Conservation (phyloP, 2,113 vertebrate genomes). For the Xyrauchen texanus region DNA sequence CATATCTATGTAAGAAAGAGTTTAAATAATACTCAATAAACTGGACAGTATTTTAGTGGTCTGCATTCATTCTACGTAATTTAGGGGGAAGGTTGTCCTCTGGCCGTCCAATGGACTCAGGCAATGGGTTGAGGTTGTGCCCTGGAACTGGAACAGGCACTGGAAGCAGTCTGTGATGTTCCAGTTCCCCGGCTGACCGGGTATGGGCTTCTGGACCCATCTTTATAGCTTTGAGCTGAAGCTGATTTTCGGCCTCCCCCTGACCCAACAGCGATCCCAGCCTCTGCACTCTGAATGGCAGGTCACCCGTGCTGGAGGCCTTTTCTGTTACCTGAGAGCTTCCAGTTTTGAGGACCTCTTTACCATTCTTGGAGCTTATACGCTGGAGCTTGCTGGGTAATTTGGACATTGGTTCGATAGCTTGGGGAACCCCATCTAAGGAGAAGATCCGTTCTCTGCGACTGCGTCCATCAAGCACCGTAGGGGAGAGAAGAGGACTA, state of each 20-base stretch:
- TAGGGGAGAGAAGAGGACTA: slow-evolving; percentile 60
- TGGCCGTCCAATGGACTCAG: slow-evolving; percentile 56
- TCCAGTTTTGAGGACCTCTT: slow-evolving; percentile 69
- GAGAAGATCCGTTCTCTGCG: slow-evolving; percentile 77
- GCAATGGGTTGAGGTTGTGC: slow-evolving; percentile 58
- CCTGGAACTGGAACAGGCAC: slow-evolving; percentile 46
- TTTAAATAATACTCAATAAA: neutral
- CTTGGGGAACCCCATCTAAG: slow-evolving; percentile 67
- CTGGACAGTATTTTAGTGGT: slow-evolving; percentile 59
- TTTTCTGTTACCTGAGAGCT: slow-evolving; percentile 69
- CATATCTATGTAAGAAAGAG: neutral
- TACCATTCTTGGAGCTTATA: slow-evolving; percentile 77
- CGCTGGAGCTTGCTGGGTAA: slow-evolving; percentile 81
- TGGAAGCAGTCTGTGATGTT: slow-evolving; percentile 64
- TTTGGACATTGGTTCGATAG: slow-evolving; percentile 68
- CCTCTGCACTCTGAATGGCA: slow-evolving; percentile 76
- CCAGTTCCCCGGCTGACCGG: slow-evolving; percentile 54
- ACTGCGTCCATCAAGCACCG: slow-evolving; percentile 57
- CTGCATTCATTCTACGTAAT: slow-evolving; percentile 76
- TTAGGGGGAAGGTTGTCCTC: slow-evolving; percentile 80
- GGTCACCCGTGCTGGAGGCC: slow-evolving; percentile 78
- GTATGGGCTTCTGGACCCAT: slow-evolving; percentile 65
- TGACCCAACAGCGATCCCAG: slow-evolving; percentile 71
- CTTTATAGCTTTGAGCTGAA: slow-evolving; percentile 72
- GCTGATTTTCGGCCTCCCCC: slow-evolving; percentile 68